phyloP scores from a whole-genome alignment of 2,113 vertebrate genomes.

The Poeciliopsis prolifica region DNA sequence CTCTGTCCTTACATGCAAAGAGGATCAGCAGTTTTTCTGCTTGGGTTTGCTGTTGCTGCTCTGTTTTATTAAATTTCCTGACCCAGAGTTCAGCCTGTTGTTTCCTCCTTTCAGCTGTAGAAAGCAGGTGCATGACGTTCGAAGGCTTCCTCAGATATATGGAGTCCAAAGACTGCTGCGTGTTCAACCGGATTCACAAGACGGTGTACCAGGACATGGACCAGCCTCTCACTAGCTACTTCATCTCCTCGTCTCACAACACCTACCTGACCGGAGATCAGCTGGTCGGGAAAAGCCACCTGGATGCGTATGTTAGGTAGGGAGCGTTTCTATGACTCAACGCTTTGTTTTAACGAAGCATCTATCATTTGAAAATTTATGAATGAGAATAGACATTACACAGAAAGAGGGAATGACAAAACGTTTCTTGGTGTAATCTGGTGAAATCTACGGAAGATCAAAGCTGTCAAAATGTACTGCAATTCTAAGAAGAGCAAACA shows the following conservation, averaged over 20 bases:
- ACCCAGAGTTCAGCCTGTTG: slow-evolving; percentile 2
- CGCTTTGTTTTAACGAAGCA: background rate
- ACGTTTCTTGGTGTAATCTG: no score
- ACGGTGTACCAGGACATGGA: slow-evolving; percentile 86
- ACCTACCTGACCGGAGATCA: slow-evolving; percentile 88
- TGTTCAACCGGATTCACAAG: slow-evolving; percentile 76
- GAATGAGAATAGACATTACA: no score
- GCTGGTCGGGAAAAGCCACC: slow-evolving; percentile 72
- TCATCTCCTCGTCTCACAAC: slow-evolving; percentile 90
- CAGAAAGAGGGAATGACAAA: no score
- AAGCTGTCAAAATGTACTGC: no score
- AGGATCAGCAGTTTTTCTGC: background rate
- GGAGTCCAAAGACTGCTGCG: slow-evolving; percentile 79
- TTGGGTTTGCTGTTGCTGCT: background rate
- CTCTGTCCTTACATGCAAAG: background rate
- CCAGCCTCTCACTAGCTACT: slow-evolving; percentile 84
- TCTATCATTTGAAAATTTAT: background rate
- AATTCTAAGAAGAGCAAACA: no score
- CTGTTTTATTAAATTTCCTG: background rate
- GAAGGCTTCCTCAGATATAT: slow-evolving; percentile 87
- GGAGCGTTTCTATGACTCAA: background rate
- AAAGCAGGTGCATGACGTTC: slow-evolving; percentile 78
- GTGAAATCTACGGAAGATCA: no score
- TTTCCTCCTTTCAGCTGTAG: slow-evolving; percentile 72
- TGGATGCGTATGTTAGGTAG: slow-evolving; percentile 70